Conservation (phyloP, 2,113 vertebrate species). For the Malaclemys terrapin region DNA sequence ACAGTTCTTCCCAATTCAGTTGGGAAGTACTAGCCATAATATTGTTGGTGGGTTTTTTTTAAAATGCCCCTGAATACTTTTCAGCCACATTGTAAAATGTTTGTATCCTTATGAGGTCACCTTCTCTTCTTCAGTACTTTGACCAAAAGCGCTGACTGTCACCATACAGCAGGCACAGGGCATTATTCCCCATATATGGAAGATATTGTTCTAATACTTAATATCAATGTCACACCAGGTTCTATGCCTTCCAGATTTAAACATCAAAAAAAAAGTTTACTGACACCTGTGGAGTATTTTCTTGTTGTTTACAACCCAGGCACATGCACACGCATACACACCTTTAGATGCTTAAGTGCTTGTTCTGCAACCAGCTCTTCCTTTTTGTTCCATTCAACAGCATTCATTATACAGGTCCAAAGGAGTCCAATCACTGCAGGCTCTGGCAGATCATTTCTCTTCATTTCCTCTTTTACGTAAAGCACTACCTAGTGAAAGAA, state of each 20-base stretch:
- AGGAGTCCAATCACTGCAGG: conserved; percentile 90
- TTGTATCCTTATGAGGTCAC: background rate
- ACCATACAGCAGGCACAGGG: background rate
- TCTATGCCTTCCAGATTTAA: background rate
- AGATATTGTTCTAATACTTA: rapidly evolving
- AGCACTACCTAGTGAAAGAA: conserved; percentile 84
- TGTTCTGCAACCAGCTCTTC: conserved; percentile 94
- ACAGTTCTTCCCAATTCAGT: background rate
- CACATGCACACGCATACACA: background rate
- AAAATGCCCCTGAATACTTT: background rate
- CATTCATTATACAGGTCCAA: conserved; percentile 94
- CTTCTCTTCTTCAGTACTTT: background rate
- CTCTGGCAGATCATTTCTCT: conserved; percentile 89
- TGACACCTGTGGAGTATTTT: background rate
- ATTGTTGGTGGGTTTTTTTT: background rate
- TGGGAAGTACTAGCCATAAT: background rate
- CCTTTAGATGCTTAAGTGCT: conserved; percentile 94
- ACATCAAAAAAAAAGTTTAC: background rate
- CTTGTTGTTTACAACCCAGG: background rate
- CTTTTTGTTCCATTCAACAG: conserved; percentile 96
- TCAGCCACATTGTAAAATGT: background rate
- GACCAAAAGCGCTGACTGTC: background rate
- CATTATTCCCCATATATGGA: background rate
- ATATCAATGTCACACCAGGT: background rate
- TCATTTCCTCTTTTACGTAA: conserved; percentile 95